Evolutionary conservation across 35 echinoderm and acorn worm genomes (phyloP).

Genomic region (Amphiura filiformis): DNA sequence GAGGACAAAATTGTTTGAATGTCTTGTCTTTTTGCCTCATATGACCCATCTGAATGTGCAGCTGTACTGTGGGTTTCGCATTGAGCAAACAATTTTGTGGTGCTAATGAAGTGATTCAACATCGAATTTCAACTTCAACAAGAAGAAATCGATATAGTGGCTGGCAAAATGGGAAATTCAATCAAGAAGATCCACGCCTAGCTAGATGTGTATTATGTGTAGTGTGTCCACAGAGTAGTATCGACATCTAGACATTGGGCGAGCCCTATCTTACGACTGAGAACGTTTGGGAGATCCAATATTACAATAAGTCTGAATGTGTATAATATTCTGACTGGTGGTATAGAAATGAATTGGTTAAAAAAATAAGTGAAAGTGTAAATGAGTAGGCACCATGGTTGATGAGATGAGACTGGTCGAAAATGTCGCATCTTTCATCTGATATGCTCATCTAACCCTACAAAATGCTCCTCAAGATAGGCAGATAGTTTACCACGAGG

Average conservation of each 20-base stretch:
- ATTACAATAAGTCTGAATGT: too few relatives aligned
- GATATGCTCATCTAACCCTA: background rate
- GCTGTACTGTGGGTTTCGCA: slow-evolving; percentile 44
- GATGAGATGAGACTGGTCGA: background rate
- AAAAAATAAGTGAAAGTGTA: background rate
- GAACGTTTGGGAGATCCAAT: too few relatives aligned
- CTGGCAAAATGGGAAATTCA: slow-evolving; percentile 73
- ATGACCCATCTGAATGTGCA: slow-evolving; percentile 50
- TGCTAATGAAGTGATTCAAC: slow-evolving; percentile 79
- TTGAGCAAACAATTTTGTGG: slow-evolving; percentile 75
- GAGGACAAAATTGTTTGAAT: slow-evolving; percentile 2
- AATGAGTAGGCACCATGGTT: background rate
- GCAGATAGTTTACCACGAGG: too few relatives aligned
- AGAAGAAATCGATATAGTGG: slow-evolving; percentile 54
- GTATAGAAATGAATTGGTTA: too few relatives aligned
- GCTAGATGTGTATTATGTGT: slow-evolving; percentile 1
- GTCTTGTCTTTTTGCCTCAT: background rate
- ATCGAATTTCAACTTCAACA: slow-evolving; percentile 78
- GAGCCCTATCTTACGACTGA: too few relatives aligned
- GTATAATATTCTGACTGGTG: too few relatives aligned
- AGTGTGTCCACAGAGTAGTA: background rate
- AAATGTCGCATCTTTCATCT: background rate
- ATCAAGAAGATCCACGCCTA: slow-evolving; percentile 55
- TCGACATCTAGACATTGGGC: background rate
- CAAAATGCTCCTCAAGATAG: background rate